Evolutionary conservation across 2,797 vertebrate genomes (phyloP).

Genomic region (Sphenodon punctatus): DNA sequence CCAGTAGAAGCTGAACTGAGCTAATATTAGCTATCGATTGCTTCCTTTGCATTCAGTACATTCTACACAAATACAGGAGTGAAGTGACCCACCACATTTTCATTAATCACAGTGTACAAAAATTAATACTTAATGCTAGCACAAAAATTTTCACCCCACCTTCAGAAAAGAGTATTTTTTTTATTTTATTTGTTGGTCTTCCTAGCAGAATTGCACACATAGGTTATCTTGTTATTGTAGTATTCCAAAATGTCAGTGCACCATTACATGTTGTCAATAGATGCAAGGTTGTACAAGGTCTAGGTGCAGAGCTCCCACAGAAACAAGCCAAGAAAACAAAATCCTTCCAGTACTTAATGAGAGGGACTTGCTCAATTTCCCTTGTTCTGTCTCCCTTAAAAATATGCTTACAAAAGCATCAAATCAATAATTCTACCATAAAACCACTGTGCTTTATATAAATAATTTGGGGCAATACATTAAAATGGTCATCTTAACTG

Average conservation of each 20-base stretch:
- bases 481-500: slow-evolving; percentile 19
- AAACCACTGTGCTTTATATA: slow-evolving; percentile 54
- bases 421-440: slow-evolving; percentile 43
- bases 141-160: neutral
- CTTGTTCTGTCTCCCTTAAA: slow-evolving; percentile 39
- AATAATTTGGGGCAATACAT: slow-evolving; percentile 33
- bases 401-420: slow-evolving; percentile 25
- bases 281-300: slow-evolving; percentile 18
- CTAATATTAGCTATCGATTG: fast-evolving
- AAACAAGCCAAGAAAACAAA: slow-evolving; percentile 12
- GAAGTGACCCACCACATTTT: neutral
- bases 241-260: slow-evolving; percentile 4
- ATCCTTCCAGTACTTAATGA: slow-evolving; percentile 29
- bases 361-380: slow-evolving; percentile 38
- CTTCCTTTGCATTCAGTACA: neutral
- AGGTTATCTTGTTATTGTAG: neutral
- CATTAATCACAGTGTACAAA: neutral
- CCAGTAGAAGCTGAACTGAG: neutral
- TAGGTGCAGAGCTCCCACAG: neutral
- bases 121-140: neutral
- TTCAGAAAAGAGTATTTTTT: neutral
- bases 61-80: neutral
- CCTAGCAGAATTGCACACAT: neutral
- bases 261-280: neutral
- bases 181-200: neutral